Evolutionary conservation across 1,140 invertebrate species (phyloP), one percentile per base, ranked within the genome.

Genomic region (Apis dorsata): DNA sequence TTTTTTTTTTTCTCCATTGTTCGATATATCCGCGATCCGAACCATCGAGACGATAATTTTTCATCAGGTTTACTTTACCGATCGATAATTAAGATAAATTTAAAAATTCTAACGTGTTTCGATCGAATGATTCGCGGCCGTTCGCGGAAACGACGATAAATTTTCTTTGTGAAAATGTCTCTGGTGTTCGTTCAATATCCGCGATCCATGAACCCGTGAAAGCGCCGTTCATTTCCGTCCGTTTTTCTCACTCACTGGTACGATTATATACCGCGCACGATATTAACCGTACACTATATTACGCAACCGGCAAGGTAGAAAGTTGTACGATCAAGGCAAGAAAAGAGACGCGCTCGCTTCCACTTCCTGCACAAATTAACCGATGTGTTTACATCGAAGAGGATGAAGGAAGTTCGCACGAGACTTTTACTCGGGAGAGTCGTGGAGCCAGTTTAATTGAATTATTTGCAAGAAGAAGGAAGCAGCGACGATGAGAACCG

Each of bases 281-380:
- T 44, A 44, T 44, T 44, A 44, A 44, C 34, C 81, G 55, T 57
- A 57, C 49, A 51, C 19, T 7, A 9, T 44, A 80, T 88, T 88
- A 75, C 86, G 86, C 86, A 87, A 87, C 79, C 51, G 49, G 24
- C 57, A 15, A 5, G 53, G 84, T 88, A 88, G 86, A 89, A 89
- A 89, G 87, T 88, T 75, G 55, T 68, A 71, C 81, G 81, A 88
- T 88, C 84, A 89, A 88, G 86, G 72, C 44, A 49, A 80, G 60
- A 55, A 73, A 73, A 63, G 28, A 59, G 68, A 24, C 57, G 60
- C 51, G 51, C 51, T 79, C 34, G 77, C 59, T 55, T 49, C 44
- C 55, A 79, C 77, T 79, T 80, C 79, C 79, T 80, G 79, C 69
- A 44, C 34, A 62, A 74, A 87, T 88, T 85, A 70, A 80, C 57